Conservation (phyloP, 2,888 invertebrate species). For the Cantharis lateralis region DNA sequence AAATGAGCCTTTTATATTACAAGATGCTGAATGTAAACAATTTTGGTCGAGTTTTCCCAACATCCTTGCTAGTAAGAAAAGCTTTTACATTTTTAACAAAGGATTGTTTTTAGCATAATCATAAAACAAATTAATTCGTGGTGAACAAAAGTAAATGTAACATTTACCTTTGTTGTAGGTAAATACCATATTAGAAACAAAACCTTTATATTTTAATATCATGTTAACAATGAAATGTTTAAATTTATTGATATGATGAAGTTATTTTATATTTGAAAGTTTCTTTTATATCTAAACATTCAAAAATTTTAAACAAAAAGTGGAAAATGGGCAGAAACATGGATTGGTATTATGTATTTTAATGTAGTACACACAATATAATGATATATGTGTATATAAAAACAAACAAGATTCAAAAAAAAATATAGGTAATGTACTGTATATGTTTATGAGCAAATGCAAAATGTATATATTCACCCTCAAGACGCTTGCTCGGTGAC, state of each 20-base stretch:
- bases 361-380: too few relatives aligned
- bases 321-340: too few relatives aligned
- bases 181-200: background rate
- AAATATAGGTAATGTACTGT: background rate
- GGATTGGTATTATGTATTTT: too few relatives aligned
- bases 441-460: slow-evolving; percentile 12
- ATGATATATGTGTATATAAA: too few relatives aligned
- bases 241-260: too few relatives aligned
- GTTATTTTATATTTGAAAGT: too few relatives aligned
- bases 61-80: background rate
- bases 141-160: background rate
- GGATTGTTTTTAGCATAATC: background rate
- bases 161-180: background rate
- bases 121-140: background rate
- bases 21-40: slow-evolving; percentile 25
- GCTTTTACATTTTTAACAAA: background rate
- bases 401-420: background rate
- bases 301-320: too few relatives aligned
- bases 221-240: too few relatives aligned
- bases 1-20: slow-evolving; percentile 27
- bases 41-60: slow-evolving; percentile 12
- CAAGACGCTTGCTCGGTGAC: slow-evolving; percentile 19
- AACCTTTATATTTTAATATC: background rate
- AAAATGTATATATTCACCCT: slow-evolving; percentile 20
- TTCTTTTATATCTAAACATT: too few relatives aligned